Percentiles rank a stretch among this genome's conserved stretches.
Evolutionary conservation across 2,113 vertebrate species (phyloP).

Genomic region (Ageneiosus marmoratus): DNA sequence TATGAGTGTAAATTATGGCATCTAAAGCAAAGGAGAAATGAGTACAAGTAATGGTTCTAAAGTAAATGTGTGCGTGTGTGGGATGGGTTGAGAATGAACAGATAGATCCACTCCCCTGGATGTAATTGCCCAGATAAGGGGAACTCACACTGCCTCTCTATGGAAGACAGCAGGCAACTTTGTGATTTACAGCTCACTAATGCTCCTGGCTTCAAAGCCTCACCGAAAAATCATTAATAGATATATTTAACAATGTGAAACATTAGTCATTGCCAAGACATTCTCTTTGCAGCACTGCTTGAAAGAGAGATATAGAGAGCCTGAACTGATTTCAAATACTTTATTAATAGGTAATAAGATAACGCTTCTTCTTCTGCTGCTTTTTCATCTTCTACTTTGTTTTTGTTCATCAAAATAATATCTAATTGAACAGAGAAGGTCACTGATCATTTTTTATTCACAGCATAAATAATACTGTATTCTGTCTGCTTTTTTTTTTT

Average conservation of each 20-base stretch:
- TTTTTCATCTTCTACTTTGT: constrained; percentile 2
- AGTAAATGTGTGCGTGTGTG: constrained; percentile 11
- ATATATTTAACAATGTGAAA: constrained; percentile 56
- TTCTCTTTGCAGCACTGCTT: constrained; percentile 30
- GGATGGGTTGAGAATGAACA: constrained; percentile 59
- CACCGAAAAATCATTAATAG: constrained; percentile 57
- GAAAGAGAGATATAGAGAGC: constrained; percentile 16
- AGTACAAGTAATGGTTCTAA: constrained; percentile 42
- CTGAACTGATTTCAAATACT: constrained; percentile 43
- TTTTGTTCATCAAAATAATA: constrained; percentile 35
- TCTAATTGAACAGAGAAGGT: constrained; percentile 42
- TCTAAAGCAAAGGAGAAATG: constrained; percentile 54
- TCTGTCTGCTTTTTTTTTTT: constrained; percentile 4
- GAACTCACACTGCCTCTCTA: constrained; percentile 66
- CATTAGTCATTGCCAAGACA: constrained; percentile 54
- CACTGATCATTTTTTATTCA: constrained; percentile 28
- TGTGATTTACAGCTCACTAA: constrained; percentile 71
- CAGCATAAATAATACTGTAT: not conserved
- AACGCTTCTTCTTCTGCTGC: constrained; percentile 19
- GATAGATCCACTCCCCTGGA: constrained; percentile 65
- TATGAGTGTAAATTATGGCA: constrained; percentile 49
- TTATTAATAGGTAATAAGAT: constrained; percentile 58
- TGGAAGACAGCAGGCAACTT: constrained; percentile 63
- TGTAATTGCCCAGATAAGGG: constrained; percentile 74
- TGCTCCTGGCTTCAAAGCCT: constrained; percentile 66